A percentile compares a stretch with the other conserved stretches of the same genome.
These are phyloP conservation scores for Zelleria hepariella DNA, from an alignment of 2,888 invertebrate species.

Conservation along the genomic window DNA sequence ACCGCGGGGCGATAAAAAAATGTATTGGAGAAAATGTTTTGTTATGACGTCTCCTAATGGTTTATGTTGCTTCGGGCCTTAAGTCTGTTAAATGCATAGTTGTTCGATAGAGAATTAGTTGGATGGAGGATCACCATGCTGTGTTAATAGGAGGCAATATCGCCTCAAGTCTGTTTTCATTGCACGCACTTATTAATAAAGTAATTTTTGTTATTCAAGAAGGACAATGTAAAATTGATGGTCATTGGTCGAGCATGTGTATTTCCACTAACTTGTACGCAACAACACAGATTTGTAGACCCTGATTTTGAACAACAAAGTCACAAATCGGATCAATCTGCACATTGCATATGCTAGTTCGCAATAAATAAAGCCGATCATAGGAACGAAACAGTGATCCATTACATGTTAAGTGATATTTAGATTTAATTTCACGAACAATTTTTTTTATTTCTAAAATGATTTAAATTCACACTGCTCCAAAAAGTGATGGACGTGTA, in stretches of 20 bases:
- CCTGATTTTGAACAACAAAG: neutral
- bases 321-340: neutral
- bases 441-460: neutral
- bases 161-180: no score
- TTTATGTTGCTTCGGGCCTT: neutral
- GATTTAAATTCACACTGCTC: neutral
- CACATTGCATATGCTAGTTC: neutral
- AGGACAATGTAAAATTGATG: no score
- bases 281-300: no score
- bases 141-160: neutral
- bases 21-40: neutral
- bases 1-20: constrained; percentile 14
- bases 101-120: no score
- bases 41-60: neutral
- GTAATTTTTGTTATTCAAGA: no score
- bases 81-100: no score
- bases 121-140: neutral
- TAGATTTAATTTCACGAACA: neutral
- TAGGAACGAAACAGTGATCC: no score
- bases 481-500: neutral
- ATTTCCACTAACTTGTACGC: no score
- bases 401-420: no score
- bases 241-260: no score
- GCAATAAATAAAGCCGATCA: neutral
- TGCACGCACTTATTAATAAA: no score